Percentiles rank a stretch among this genome's conserved stretches.
Evolutionary conservation across 2,888 invertebrate species (phyloP).

Genomic region (Hemithea aestivaria): DNA sequence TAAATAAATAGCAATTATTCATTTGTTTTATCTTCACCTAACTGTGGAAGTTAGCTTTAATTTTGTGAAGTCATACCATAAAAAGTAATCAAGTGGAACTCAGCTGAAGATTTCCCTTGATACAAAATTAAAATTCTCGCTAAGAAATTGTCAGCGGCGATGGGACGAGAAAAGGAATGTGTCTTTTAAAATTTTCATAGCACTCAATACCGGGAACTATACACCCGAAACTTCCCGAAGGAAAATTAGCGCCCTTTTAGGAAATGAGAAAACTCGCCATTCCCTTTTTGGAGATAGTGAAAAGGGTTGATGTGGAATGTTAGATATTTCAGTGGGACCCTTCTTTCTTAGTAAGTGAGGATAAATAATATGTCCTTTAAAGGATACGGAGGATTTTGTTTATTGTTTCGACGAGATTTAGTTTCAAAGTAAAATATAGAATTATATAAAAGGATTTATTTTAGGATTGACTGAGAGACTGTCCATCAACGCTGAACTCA

Average conservation of each 20-base stretch:
- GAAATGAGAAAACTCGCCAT: slow-evolving; percentile 35
- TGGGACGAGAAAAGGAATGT: slow-evolving; percentile 12
- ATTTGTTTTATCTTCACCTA: no score
- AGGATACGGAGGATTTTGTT: no score
- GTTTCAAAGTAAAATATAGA: no score
- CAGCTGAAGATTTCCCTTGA: slow-evolving; percentile 18
- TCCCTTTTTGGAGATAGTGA: slow-evolving; percentile 29
- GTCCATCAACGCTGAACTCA: no score
- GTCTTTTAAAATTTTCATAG: slow-evolving; percentile 23
- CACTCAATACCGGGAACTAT: slow-evolving; percentile 29
- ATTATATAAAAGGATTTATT: no score
- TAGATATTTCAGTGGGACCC: slow-evolving; percentile 17
- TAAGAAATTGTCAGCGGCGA: slow-evolving; percentile 14
- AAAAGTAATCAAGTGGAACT: slow-evolving; percentile 20
- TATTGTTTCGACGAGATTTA: no score
- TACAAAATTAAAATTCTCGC: slow-evolving; percentile 14
- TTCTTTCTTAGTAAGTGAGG: slow-evolving; percentile 6
- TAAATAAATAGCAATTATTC: no score
- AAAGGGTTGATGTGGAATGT: slow-evolving; percentile 30
- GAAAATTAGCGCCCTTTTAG: slow-evolving; percentile 41
- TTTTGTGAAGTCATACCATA: slow-evolving; percentile 8
- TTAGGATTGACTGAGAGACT: no score
- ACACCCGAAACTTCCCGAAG: slow-evolving; percentile 25
- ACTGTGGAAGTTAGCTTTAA: slow-evolving; percentile 2
- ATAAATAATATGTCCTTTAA: no score